A percentile compares a stretch with the other conserved stretches of the same genome.
phyloP scores from a whole-genome alignment of 1,140 invertebrate genomes.

The Aphidius ervi region DNA sequence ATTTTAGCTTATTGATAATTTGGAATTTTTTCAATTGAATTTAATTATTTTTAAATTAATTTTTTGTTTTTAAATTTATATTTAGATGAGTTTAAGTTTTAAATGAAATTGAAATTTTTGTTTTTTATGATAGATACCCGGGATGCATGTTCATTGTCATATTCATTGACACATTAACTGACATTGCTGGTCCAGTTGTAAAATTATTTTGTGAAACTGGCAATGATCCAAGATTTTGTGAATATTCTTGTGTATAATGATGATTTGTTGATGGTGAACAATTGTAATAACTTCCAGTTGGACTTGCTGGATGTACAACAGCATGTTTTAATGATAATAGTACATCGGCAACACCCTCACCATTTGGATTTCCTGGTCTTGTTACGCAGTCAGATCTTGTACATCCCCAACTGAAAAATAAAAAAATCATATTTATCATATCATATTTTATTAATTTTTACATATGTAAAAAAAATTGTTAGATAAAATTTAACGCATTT shows the following conservation, averaged over 20 bases:
- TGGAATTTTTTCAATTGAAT: not conserved
- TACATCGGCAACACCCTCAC: slow-evolving; percentile 75
- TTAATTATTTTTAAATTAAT: too few relatives aligned
- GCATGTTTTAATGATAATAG: slow-evolving; percentile 82
- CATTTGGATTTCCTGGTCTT: slow-evolving; percentile 41
- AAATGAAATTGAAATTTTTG: too few relatives aligned
- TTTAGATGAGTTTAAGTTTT: too few relatives aligned
- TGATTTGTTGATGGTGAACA: slow-evolving; percentile 36
- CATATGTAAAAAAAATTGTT: not conserved
- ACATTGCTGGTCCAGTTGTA: slow-evolving; percentile 67
- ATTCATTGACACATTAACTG: slow-evolving; percentile 94
- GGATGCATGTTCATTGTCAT: slow-evolving; percentile 90
- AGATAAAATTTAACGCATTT: not conserved
- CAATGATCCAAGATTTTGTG: slow-evolving; percentile 42
- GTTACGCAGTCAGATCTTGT: slow-evolving; percentile 46
- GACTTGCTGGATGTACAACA: slow-evolving; percentile 72
- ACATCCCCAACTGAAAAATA: slow-evolving; percentile 44
- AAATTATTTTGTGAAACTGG: slow-evolving; percentile 53
- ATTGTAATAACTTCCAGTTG: slow-evolving; percentile 48
- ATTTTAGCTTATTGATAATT: not conserved
- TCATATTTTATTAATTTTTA: not conserved
- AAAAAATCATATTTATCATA: too few relatives aligned
- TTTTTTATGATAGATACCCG: slow-evolving; percentile 43
- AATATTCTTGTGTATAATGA: slow-evolving; percentile 52
- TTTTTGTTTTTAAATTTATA: too few relatives aligned